These are phyloP conservation scores for Onychostruthus taczanowskii DNA, from an alignment of 2,113 vertebrate genomes.

Conservation along the genomic window DNA sequence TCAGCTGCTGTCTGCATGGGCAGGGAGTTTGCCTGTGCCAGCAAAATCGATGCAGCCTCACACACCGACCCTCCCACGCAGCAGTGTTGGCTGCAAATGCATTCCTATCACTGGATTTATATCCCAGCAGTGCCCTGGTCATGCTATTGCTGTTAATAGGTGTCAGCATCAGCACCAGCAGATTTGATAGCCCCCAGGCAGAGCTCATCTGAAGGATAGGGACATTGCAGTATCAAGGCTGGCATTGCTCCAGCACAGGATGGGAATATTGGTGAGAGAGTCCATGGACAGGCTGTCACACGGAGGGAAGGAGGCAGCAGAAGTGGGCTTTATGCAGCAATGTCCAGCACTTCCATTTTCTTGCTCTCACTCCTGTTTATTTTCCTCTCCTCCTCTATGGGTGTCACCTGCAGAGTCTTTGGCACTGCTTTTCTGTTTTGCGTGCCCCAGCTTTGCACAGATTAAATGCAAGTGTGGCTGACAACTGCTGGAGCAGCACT, in stretches of 20 bases:
- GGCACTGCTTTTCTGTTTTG: background rate
- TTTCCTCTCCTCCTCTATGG: background rate
- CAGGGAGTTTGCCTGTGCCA: background rate
- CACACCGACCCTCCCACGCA: background rate
- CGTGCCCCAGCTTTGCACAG: background rate
- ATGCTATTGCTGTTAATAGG: background rate
- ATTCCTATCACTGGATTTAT: background rate
- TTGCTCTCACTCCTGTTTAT: background rate
- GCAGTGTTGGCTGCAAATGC: background rate
- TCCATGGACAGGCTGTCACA: background rate
- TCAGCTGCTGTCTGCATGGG: background rate
- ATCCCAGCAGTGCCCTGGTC: background rate
- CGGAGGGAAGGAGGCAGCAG: background rate
- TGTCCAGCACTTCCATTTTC: fast-evolving
- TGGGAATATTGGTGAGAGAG: background rate
- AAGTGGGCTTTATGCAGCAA: background rate
- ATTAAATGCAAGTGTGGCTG: background rate
- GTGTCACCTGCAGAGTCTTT: background rate
- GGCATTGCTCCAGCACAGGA: background rate
- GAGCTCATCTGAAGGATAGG: background rate
- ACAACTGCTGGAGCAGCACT: background rate
- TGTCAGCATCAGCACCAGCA: background rate
- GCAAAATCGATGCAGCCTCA: background rate
- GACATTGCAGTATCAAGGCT: background rate
- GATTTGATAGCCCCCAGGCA: background rate